These are phyloP conservation scores for Chaetophractus vellerosus DNA, from an alignment of 2,797 vertebrate genomes.

Conservation along the genomic window DNA sequence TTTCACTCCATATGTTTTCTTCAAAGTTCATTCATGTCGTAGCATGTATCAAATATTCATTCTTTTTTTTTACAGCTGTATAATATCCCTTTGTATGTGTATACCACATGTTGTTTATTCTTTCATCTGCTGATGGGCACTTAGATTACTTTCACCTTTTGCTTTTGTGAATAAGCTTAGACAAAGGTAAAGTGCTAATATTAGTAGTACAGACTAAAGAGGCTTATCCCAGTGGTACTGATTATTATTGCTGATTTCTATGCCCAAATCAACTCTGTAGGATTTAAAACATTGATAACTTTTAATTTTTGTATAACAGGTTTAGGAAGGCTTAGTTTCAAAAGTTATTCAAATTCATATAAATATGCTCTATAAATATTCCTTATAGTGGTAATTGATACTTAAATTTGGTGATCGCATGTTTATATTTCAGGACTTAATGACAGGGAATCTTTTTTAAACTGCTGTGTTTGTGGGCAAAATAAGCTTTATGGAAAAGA, in stretches of 20 bases:
- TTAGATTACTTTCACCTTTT: too few species aligned
- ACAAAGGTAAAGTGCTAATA: background rate
- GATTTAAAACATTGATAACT: conserved; percentile 9
- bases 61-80: too few species aligned
- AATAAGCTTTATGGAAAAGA: conserved; percentile 26
- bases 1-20: too few species aligned
- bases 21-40: too few species aligned
- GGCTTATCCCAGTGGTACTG: background rate
- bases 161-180: background rate
- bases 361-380: background rate
- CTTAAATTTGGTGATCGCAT: background rate
- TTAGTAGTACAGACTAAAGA: background rate
- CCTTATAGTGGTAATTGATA: background rate
- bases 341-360: background rate
- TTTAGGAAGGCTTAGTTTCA: background rate
- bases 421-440: conserved; percentile 57
- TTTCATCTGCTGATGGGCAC: too few species aligned
- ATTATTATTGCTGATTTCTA: background rate
- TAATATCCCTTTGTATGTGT: too few species aligned
- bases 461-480: background rate
- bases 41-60: too few species aligned
- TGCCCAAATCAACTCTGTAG: background rate
- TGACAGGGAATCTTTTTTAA: conserved; percentile 12
- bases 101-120: too few species aligned
- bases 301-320: background rate